Base-by-base conservation (phyloP, 2,113 vertebrate species). In the Cranoglanis bouderius region DNA sequence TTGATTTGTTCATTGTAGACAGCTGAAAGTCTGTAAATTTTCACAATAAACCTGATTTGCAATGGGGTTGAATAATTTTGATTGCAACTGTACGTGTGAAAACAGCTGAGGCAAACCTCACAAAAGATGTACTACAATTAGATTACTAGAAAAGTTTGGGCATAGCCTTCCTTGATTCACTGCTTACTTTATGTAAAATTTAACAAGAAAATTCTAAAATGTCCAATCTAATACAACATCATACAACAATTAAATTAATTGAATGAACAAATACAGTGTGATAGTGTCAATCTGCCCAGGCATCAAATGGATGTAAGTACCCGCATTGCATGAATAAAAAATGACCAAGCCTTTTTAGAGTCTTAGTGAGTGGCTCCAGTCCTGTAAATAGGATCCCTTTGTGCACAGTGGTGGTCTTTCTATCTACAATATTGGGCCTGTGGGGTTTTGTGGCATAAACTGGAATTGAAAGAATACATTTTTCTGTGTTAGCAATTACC, bases 401-500 rank as follows among this genome's bases (percentile, higher is more conserved):
- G 75, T 81, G 59, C 46, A 82, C 21, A 18, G 29, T 53, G 43
- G 19, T 87, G 46, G 55, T 70, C 63, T 84, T 63, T 86, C 63
- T 78, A 75, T 81, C 46, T 59, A 35, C 53, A 84, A 67, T 26
- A 87, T 51, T 65, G 72, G 53, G 59, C 80, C 24, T 53, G 84
- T 59, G 32, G 78, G 78, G 65, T 77, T 82, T 83, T 65, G 43
- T 63, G 67, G 55, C 43, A 86, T 63, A 87, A 82, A 74, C 32
- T 46, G 26, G 49, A 87, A 70, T 77, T 83, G 43, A 51, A 84
- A 75, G 43, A 61, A 75, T 16, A 55, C 74, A 84, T 49, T 89
- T 77, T 74, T 82, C 14, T 49, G 13, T 86, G 77, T 29, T 81
- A 65, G 43, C 35, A 87, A 51, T 89, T 51, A 85, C 84, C 88